phyloP scores from a whole-genome alignment of 2,797 vertebrate genomes.

The Avahi laniger region DNA sequence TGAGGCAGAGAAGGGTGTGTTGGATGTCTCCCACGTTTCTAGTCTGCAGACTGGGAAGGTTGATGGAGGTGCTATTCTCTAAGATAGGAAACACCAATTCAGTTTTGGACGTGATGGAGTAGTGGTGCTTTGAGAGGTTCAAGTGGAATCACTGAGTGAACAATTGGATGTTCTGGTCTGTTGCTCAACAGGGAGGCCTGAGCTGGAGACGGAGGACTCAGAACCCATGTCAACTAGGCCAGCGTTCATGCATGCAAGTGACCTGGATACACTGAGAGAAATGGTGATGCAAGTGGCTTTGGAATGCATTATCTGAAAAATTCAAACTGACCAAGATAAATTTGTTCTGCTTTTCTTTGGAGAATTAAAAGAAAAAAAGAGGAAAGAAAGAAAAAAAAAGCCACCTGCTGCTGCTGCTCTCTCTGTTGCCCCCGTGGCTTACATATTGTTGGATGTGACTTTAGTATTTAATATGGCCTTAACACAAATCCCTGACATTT shows the following conservation, averaged over 20 bases:
- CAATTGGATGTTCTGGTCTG: background rate
- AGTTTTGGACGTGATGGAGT: background rate
- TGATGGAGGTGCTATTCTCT: background rate
- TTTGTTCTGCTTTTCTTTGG: background rate
- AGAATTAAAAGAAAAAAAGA: background rate
- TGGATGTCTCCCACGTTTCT: background rate
- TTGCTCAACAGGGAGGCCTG: background rate
- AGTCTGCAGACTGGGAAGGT: background rate
- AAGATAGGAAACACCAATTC: background rate
- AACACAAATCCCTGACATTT: fast-evolving
- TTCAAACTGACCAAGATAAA: background rate
- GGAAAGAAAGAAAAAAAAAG: background rate
- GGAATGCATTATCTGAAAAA: background rate
- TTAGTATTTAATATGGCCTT: background rate
- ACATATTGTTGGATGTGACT: background rate
- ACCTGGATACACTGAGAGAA: background rate
- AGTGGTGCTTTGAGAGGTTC: background rate
- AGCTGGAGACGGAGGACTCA: background rate
- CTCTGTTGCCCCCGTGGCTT: background rate
- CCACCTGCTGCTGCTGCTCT: background rate
- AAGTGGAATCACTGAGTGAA: background rate
- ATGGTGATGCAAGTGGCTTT: background rate
- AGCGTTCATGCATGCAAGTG: background rate
- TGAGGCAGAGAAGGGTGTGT: background rate
- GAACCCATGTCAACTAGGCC: background rate